Evolutionary conservation across 1,140 invertebrate genomes (phyloP).

Genomic region (Aphelenchoides besseyi): DNA sequence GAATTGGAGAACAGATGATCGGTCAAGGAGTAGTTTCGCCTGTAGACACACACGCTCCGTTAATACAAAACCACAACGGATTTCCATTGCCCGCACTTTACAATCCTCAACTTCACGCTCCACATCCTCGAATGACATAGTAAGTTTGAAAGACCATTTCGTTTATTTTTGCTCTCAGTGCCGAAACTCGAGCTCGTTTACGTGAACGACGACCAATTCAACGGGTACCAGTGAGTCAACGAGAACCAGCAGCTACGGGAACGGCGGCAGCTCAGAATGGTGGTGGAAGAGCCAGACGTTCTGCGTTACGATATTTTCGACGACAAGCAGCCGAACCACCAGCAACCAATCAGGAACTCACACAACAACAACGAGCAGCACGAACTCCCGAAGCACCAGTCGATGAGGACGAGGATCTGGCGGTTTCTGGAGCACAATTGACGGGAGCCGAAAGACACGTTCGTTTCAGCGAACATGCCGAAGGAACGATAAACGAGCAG

Average conservation of each 20-base stretch:
- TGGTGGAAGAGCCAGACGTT: background rate
- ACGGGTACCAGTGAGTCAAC: slow-evolving; percentile 5
- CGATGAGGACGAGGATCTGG: slow-evolving; percentile 11
- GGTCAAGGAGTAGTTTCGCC: slow-evolving; percentile 10
- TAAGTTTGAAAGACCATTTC: too few relatives aligned
- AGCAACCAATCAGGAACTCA: background rate
- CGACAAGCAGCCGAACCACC: background rate
- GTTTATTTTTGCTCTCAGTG: too few relatives aligned
- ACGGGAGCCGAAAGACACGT: slow-evolving; percentile 73
- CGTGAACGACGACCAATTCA: slow-evolving; percentile 21
- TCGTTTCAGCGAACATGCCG: slow-evolving; percentile 73
- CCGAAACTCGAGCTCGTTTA: slow-evolving; percentile 4
- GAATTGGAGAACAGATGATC: background rate
- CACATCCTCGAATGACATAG: slow-evolving; percentile 15
- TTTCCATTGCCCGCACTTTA: too few relatives aligned
- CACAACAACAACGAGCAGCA: background rate
- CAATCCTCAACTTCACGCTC: background rate
- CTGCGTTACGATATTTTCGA: background rate
- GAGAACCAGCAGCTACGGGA: background rate
- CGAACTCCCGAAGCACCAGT: background rate
- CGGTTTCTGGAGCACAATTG: slow-evolving; percentile 62
- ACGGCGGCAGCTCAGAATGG: background rate
- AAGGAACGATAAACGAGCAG: background rate
- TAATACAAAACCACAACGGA: background rate
- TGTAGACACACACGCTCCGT: background rate